Evolutionary conservation across 2,888 invertebrate genomes (phyloP), one percentile per base, ranked within the genome.

Genomic region (Trissolcus brochymenae): DNA sequence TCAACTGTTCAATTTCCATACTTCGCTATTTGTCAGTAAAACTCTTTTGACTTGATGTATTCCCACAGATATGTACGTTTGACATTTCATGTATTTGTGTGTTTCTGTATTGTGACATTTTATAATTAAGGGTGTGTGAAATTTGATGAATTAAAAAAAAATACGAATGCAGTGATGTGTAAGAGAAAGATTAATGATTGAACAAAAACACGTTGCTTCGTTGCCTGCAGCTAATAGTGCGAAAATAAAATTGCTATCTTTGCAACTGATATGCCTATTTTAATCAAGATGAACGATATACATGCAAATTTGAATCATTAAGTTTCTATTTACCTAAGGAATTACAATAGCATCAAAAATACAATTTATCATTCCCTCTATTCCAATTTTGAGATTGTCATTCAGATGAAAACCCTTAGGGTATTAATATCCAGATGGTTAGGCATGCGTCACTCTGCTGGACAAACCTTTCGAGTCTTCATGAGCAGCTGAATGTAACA

Each of bases 351-450:
- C 59, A 68, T 61, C 25, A 76, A 76, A 70, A 76, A 56, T 66
- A 66, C 54, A 61, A 57, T 76, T 54, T 53, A 72, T 64, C 70
- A 72, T 59, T 59, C 67, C 55, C 49, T 64, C 51, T 65, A 65
- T 66, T 54, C 41, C 53, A 40, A 57, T 61, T 76, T 61, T 25
- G 41, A 70, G 72, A 72, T n/a, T 71, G 76, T 67, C 67, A 76
- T 76, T 67, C 61, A 64, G 64, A 71, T 43, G 56, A 61, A 49
- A 65, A 61, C 71, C 66, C 76, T 71, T 53, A 6, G 66, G 71
- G 66, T 67, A 66, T 72, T 76, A 76, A 67, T 67, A 76, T 72
- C 72, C 72, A 76, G 72, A 76, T 76, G 76, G 76, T 72, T 76
- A 67, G 72, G 14, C 72, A 66, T 59, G 76, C 76, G 72, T 72